These are phyloP conservation scores for Zaprionus capensis DNA, from an alignment of 1,140 invertebrate genomes.

Conservation along the genomic window DNA sequence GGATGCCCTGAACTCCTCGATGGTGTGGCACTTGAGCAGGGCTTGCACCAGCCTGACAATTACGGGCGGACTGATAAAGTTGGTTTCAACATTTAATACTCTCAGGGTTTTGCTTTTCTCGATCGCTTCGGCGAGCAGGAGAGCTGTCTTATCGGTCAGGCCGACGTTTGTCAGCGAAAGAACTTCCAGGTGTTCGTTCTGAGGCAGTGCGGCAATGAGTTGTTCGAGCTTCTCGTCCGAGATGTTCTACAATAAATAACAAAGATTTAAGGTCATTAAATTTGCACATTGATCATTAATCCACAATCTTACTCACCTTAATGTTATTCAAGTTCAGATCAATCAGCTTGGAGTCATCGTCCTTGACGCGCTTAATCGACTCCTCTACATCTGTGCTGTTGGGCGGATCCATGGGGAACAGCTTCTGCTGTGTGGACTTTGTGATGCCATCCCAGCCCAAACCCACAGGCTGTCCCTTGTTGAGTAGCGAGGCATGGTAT, in stretches of 20 bases:
- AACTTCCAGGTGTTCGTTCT: slow-evolving; percentile 96
- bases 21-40: slow-evolving; percentile 92
- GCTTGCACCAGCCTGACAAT: slow-evolving; percentile 94
- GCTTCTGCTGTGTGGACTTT: slow-evolving; percentile 96
- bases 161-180: slow-evolving; percentile 97
- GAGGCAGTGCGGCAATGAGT: slow-evolving; percentile 94
- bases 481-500: slow-evolving; percentile 97
- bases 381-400: slow-evolving; percentile 97
- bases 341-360: slow-evolving; percentile 93
- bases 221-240: slow-evolving; percentile 97
- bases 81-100: slow-evolving; percentile 98
- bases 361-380: slow-evolving; percentile 93
- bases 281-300: not conserved
- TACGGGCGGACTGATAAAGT: slow-evolving; percentile 94
- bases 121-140: slow-evolving; percentile 93
- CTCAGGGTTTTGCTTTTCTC: slow-evolving; percentile 94
- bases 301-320: slow-evolving; percentile 87
- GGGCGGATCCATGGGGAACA: slow-evolving; percentile 95
- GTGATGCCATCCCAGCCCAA: slow-evolving; percentile 97
- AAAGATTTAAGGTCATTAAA: not conserved
- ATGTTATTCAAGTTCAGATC: slow-evolving; percentile 99
- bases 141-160: slow-evolving; percentile 94
- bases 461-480: slow-evolving; percentile 94
- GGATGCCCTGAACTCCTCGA: slow-evolving; percentile 96
- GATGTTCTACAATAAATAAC: slow-evolving; percentile 90